These are phyloP conservation scores for Octodon degus DNA, from an alignment of 2,113 vertebrate species.

Conservation along the genomic window DNA sequence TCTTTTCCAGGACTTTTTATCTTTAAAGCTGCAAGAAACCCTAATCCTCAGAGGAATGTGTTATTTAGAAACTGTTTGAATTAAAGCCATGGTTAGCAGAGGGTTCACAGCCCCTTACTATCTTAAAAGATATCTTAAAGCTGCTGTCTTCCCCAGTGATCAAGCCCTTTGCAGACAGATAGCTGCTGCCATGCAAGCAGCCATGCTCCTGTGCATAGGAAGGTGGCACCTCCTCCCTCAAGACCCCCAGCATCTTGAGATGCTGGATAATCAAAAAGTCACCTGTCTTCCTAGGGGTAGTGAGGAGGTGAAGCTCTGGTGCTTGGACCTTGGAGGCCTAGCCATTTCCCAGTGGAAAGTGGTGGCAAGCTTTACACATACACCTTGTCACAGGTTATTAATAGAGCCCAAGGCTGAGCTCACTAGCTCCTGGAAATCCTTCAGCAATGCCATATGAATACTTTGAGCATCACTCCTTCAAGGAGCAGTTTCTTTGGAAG, in stretches of 20 bases:
- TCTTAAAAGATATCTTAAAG: not conserved
- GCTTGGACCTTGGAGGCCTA: not conserved
- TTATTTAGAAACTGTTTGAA: conserved; percentile 39
- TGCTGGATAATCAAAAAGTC: not conserved
- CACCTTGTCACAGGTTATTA: conserved; percentile 33
- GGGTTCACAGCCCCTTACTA: not conserved
- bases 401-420: conserved; percentile 34
- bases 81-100: not conserved
- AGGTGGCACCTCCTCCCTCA: not conserved
- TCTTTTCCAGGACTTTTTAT: not conserved
- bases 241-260: not conserved
- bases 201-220: not conserved
- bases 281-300: not conserved
- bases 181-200: not conserved
- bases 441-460: not conserved
- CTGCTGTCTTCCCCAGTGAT: not conserved
- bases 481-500: not conserved
- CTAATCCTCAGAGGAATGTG: not conserved
- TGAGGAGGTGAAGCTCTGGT: not conserved
- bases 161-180: not conserved
- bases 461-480: not conserved
- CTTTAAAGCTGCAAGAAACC: not conserved
- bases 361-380: not conserved
- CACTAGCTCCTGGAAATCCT: conserved; percentile 53
- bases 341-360: not conserved